Percentiles rank a stretch among this genome's conserved stretches.
Conservation (phyloP, 1,140 invertebrate genomes). For the Andricus grossulariae region DNA sequence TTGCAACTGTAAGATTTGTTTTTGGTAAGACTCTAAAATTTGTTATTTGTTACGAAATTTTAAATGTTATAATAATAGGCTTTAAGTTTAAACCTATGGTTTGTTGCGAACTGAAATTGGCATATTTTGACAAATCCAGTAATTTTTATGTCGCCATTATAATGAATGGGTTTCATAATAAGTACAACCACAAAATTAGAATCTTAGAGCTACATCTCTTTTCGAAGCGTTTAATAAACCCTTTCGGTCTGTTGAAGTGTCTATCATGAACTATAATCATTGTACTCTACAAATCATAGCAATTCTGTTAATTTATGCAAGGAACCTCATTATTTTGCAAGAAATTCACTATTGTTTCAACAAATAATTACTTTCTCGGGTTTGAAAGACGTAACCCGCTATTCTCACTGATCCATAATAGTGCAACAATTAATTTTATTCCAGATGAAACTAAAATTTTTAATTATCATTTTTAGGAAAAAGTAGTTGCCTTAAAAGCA, state of each 20-base stretch:
- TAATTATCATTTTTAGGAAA: too few species aligned
- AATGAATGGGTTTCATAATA: constrained; percentile 13
- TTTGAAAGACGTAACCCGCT: neutral
- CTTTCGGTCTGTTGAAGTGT: neutral
- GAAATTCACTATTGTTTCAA: neutral
- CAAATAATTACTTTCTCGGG: constrained; percentile 17
- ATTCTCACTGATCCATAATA: neutral
- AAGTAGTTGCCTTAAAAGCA: too few species aligned
- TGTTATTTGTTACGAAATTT: neutral
- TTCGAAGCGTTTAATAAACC: neutral
- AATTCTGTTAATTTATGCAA: constrained; percentile 18
- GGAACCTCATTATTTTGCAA: neutral
- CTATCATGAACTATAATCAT: constrained; percentile 21
- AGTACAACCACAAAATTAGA: constrained; percentile 1
- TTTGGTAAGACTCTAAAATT: neutral
- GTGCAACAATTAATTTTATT: neutral
- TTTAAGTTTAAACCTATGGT: neutral
- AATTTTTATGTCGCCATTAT: constrained; percentile 2
- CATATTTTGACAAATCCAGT: neutral
- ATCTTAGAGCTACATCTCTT: neutral
- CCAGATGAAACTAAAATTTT: too few species aligned
- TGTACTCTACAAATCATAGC: constrained; percentile 13
- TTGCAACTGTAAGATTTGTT: too few species aligned
- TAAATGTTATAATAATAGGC: neutral
- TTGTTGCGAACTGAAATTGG: neutral